Percentiles rank a stretch among this genome's conserved stretches.
Evolutionary conservation across 2,797 vertebrate genomes (phyloP).

Genomic region (Gymnothorax javanicus): DNA sequence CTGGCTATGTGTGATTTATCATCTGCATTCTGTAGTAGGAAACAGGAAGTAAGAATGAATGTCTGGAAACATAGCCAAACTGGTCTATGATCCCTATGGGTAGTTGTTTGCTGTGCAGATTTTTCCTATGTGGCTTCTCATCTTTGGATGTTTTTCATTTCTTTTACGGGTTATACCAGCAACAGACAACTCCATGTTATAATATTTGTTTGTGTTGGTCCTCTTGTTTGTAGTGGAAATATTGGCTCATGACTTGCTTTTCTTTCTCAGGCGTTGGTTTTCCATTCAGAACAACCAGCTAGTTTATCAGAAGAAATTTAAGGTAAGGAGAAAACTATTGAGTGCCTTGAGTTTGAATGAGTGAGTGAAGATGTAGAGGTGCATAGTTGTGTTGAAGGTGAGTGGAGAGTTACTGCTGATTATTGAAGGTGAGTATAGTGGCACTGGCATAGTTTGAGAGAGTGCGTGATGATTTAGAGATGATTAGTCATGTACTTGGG

Average conservation of each 20-base stretch:
- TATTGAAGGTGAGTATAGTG: background rate
- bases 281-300: constrained; percentile 99
- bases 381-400: background rate
- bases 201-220: background rate
- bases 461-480: background rate
- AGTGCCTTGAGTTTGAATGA: background rate
- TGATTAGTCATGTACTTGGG: background rate
- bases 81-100: background rate
- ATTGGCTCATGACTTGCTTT: constrained; percentile 42
- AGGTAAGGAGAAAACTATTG: constrained; percentile 72
- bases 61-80: background rate
- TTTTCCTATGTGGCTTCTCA: background rate
- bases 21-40: background rate
- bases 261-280: constrained; percentile 92
- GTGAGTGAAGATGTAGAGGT: background rate
- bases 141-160: background rate
- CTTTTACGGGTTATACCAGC: background rate
- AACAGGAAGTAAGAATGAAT: background rate
- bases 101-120: background rate
- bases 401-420: background rate
- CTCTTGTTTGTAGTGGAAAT: background rate
- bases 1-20: background rate
- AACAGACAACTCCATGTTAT: background rate
- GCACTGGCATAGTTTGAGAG: background rate
- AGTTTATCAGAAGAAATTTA: constrained; percentile 99